A percentile compares a stretch with the other conserved stretches of the same genome.
Conservation (phyloP, 2,797 vertebrate genomes). For the Amphiprion clarkii region DNA sequence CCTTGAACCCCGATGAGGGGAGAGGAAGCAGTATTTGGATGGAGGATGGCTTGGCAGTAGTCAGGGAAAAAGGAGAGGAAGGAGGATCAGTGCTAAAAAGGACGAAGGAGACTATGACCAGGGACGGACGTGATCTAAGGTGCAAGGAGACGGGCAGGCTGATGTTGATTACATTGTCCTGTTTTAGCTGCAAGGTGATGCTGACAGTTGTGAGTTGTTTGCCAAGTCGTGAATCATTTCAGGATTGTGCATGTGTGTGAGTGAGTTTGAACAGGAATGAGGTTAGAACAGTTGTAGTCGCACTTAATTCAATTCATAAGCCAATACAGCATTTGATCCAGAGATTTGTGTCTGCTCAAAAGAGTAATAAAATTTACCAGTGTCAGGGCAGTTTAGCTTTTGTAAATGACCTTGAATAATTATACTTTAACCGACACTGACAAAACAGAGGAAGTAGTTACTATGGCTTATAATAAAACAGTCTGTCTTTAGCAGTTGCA, state of each 20-base stretch:
- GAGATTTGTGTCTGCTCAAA: not conserved
- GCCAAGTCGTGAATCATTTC: conserved; percentile 29
- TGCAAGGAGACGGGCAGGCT: not conserved
- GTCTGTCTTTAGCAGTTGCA: not conserved
- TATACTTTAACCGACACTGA: not conserved
- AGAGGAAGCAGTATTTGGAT: conserved; percentile 31
- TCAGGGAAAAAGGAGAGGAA: conserved; percentile 14
- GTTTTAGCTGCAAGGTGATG: conserved; percentile 45
- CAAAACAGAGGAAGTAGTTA: not conserved
- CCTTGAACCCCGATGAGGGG: conserved; percentile 23
- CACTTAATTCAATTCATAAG: not conserved
- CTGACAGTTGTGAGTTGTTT: conserved; percentile 36
- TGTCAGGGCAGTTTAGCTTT: not conserved
- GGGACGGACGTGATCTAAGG: conserved; percentile 1
- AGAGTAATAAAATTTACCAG: not conserved
- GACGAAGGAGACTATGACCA: conserved; percentile 3
- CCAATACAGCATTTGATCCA: not conserved
- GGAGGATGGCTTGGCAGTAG: conserved; percentile 28
- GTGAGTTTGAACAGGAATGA: not conserved
- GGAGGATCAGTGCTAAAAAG: conserved; percentile 1
- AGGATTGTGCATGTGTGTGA: conserved; percentile 10
- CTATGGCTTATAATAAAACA: not conserved
- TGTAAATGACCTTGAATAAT: not conserved
- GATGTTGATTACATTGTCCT: conserved; percentile 29
- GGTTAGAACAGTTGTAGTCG: not conserved